Base-by-base conservation (phyloP, 2,797 vertebrate species). In the Sparus aurata region DNA sequence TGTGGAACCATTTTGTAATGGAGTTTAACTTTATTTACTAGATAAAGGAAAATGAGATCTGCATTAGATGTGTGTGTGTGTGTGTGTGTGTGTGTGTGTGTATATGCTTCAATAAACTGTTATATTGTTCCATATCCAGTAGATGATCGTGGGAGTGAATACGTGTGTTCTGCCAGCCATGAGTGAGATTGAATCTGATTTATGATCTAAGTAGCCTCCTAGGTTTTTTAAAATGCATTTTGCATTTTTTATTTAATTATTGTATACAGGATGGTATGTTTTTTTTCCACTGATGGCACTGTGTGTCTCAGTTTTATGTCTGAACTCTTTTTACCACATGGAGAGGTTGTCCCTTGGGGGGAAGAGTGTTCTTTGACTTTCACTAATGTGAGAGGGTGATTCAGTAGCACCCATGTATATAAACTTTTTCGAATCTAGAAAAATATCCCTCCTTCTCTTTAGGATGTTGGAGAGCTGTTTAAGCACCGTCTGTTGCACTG, bases 11-110 rank as follows among this genome's bases (percentile, higher is more conserved):
- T 92, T 91, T 92, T 90, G 93, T 93, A 94, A 94, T 93, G 84
- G 93, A 94, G 88, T 94, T 94, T 88, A 91, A 91, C 89, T 94
- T 95, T 94, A 94, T 95, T 95, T 95, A 94, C 93, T 88, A 93
- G 93, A 94, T 94, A 91, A 93, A 93, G 78, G 89, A 90, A 86
- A 91, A 92, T 87, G 83, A 89, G 89, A 89, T 86, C 89, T 87
- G 90, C 82, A 84, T 90, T 92, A 93, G 91, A 94, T 91, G 89
- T 85, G 34, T 85, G 30, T 30, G 30, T 30, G 30, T 91, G 89
- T 85, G 83, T 74, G 67, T 72, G 72, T 89, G 84, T 34, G 38
- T 85, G 6, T 38, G 34, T 10, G 34, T 72, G 72, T 89, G 84
- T 38, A 34, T 84, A 70, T 85, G 90, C 88, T 92, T 89, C 91